Conservation (phyloP, 37 sponge, comb jelly and placozoan species). For the Diacarnus erythraeanus region DNA sequence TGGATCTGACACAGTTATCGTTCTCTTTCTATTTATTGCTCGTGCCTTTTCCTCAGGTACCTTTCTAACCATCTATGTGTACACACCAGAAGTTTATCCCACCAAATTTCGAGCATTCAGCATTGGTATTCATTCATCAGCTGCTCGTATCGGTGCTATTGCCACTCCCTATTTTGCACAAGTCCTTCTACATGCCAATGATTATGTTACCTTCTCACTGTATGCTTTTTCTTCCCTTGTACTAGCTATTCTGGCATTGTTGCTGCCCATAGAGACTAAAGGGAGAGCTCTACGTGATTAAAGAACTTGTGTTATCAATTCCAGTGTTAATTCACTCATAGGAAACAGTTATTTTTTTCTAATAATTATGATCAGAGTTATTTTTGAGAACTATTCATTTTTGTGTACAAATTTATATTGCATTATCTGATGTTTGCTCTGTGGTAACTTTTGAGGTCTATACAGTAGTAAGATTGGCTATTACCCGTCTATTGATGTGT, state of each 20-base stretch:
- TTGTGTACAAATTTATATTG: no score
- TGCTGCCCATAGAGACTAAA: slow-evolving; percentile 86
- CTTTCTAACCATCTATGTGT: slow-evolving; percentile 81
- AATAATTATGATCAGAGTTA: no score
- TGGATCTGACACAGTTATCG: slow-evolving; percentile 36
- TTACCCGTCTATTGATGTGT: no score
- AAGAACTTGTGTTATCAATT: no score
- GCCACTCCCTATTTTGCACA: slow-evolving; percentile 70
- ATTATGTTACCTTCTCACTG: slow-evolving; percentile 34
- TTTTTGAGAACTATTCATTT: no score
- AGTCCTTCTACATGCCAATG: slow-evolving; percentile 42
- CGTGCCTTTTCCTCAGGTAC: slow-evolving; percentile 67
- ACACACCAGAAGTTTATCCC: slow-evolving; percentile 87
- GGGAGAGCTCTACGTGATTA: slow-evolving; percentile 44
- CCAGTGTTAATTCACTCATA: no score
- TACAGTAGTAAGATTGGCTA: no score
- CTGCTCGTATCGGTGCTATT: slow-evolving; percentile 76
- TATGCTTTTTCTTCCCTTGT: slow-evolving; percentile 41
- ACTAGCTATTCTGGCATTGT: slow-evolving; percentile 20
- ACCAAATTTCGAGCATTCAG: slow-evolving; percentile 68
- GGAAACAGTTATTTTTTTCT: no score
- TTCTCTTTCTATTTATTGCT: slow-evolving; percentile 62
- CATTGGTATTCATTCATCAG: slow-evolving; percentile 43
- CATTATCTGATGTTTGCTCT: no score
- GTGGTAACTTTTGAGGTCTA: no score